Conservation (phyloP, 2,797 vertebrate genomes). For the Notamacropus eugenii region DNA sequence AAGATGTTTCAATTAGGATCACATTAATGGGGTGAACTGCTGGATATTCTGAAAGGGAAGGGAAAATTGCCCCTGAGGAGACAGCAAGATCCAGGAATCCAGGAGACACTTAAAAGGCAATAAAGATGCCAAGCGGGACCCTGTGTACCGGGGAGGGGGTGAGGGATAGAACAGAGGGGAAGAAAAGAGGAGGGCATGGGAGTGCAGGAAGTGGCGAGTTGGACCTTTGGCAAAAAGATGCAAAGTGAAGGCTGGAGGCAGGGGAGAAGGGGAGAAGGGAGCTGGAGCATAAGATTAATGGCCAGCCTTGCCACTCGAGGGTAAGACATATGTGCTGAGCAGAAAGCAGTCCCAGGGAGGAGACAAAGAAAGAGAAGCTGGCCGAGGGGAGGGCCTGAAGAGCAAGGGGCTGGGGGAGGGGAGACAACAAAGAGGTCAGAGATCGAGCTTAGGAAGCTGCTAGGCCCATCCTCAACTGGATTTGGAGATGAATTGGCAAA, state of each 20-base stretch:
- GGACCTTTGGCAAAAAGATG: background rate
- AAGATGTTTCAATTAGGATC: conserved; percentile 39
- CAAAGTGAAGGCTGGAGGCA: conserved; percentile 7
- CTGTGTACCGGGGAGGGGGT: conserved; percentile 9
- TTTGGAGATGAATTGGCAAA: conserved; percentile 45
- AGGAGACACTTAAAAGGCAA: conserved; percentile 64
- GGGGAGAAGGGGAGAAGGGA: conserved; percentile 51
- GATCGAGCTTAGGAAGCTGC: conserved; percentile 47
- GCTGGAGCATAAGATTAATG: conserved; percentile 44
- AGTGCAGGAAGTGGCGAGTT: conserved; percentile 9
- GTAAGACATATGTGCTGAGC: conserved; percentile 43
- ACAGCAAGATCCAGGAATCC: conserved; percentile 59
- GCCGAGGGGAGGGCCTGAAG: background rate
- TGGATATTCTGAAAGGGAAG: conserved; percentile 41
- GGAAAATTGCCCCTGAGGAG: conserved; percentile 38
- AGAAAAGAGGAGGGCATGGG: background rate
- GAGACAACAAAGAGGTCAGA: background rate
- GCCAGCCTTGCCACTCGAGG: background rate
- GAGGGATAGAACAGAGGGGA: conserved; percentile 6
- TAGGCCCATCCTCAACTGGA: background rate
- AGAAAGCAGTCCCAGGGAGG: background rate
- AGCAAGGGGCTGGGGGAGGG: background rate
- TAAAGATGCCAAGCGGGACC: conserved; percentile 63
- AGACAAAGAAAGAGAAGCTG: background rate
- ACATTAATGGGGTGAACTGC: conserved; percentile 30